Percentiles rank a stretch among this genome's conserved stretches.
phyloP scores from a whole-genome alignment of 2,797 vertebrate genomes.

The Pagetopsis macropterus region DNA sequence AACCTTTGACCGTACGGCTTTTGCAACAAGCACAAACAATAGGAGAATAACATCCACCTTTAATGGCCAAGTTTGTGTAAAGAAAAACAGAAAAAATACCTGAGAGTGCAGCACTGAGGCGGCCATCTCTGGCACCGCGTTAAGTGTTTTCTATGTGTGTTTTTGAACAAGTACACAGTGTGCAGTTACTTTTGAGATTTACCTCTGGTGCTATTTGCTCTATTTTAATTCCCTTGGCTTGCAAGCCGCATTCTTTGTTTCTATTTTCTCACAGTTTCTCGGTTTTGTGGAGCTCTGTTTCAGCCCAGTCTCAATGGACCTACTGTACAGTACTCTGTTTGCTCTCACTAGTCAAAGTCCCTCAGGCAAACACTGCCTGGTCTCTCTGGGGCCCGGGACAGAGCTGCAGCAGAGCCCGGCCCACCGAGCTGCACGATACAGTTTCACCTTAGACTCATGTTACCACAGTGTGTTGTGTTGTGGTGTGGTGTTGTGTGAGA shows the following conservation, averaged over 20 bases:
- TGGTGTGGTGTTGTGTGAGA: constrained; percentile 39
- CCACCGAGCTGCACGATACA: constrained; percentile 48
- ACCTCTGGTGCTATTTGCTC: constrained; percentile 41
- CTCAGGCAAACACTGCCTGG: constrained; percentile 69
- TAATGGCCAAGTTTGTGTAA: not conserved
- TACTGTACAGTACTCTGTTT: constrained; percentile 76
- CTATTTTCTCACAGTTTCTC: constrained; percentile 61
- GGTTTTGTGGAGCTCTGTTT: constrained; percentile 67
- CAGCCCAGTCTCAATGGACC: constrained; percentile 67
- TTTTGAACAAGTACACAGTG: constrained; percentile 16
- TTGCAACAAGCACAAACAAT: not conserved
- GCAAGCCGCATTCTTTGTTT: constrained; percentile 45
- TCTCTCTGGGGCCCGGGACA: constrained; percentile 56
- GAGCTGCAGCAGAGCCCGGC: constrained; percentile 45
- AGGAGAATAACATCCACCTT: not conserved
- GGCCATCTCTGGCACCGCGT: not conserved
- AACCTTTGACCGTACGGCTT: not conserved
- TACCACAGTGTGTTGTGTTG: constrained; percentile 52
- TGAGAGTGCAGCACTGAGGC: not conserved
- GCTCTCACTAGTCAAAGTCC: constrained; percentile 69
- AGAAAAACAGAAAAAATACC: not conserved
- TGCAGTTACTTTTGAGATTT: constrained; percentile 29
- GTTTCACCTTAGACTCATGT: constrained; percentile 71
- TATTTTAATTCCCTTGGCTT: constrained; percentile 32
- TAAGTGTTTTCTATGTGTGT: not conserved